Evolutionary conservation across 2,113 vertebrate species (phyloP).

Genomic region (Platysternon megacephalum): DNA sequence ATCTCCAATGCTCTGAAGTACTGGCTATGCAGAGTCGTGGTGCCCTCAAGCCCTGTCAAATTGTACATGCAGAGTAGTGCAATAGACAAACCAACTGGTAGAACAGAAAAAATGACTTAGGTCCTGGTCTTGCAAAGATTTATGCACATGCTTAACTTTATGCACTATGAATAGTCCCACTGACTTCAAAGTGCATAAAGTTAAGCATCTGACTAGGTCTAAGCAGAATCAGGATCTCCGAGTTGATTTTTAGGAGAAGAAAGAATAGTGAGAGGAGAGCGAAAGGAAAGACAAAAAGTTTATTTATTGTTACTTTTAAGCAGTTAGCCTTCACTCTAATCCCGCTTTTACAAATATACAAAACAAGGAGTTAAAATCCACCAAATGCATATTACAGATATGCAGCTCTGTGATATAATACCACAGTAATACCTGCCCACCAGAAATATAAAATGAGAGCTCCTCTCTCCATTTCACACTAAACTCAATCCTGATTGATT

Average conservation of each 20-base stretch:
- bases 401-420: not conserved
- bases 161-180: not conserved
- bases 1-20: accelerated
- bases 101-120: not conserved
- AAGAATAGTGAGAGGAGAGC: not conserved
- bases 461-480: not conserved
- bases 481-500: not conserved
- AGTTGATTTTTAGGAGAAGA: not conserved
- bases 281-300: not conserved
- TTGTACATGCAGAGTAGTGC: not conserved
- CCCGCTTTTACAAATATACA: not conserved
- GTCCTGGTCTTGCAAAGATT: not conserved
- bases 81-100: not conserved
- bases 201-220: not conserved
- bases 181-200: not conserved
- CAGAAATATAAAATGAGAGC: not conserved
- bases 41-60: not conserved
- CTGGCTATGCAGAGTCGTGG: accelerated
- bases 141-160: not conserved
- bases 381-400: not conserved
- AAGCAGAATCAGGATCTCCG: not conserved
- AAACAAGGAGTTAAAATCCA: not conserved
- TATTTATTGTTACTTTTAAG: not conserved
- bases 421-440: not conserved
- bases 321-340: not conserved